These are phyloP conservation scores for Botrylloides violaceus DNA, from an alignment of 23 tunicate species.

Conservation along the genomic window DNA sequence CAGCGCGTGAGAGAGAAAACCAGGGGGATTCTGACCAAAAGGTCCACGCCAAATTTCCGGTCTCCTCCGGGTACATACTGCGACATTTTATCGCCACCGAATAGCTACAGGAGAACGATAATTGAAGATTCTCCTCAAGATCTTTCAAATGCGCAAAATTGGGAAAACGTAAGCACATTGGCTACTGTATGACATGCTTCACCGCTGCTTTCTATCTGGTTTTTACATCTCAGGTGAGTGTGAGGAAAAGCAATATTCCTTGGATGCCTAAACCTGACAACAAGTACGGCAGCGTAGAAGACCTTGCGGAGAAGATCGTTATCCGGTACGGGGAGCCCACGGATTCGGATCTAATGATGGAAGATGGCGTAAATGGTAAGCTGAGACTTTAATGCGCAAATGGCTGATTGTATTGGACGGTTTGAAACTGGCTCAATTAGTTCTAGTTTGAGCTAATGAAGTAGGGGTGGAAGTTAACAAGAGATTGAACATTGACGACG, in stretches of 20 bases:
- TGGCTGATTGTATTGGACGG: no score
- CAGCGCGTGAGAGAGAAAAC: neutral
- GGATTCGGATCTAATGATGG: neutral
- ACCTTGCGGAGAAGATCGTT: conserved; percentile 20
- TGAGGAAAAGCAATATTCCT: conserved; percentile 15
- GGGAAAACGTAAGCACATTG: conserved; percentile 7
- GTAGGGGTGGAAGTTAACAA: no score
- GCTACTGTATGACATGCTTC: neutral
- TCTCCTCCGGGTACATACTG: conserved; percentile 8
- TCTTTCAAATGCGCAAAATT: neutral
- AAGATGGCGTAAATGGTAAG: conserved; percentile 11
- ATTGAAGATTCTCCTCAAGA: conserved; percentile 15
- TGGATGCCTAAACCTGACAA: conserved; percentile 25
- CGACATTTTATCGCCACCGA: conserved; percentile 15
- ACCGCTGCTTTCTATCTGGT: neutral
- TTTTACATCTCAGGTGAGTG: conserved; percentile 16
- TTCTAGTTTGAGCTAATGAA: no score
- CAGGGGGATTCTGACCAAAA: neutral
- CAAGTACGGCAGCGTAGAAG: conserved; percentile 13
- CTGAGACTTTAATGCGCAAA: no score
- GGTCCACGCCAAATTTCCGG: neutral
- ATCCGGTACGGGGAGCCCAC: neutral
- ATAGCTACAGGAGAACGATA: conserved; percentile 16
- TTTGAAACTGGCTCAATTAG: no score
- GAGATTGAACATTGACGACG: no score